Evolutionary conservation across 2,113 vertebrate genomes (phyloP), one percentile per base, ranked within the genome.

Genomic region (Anarhynchus alexandrinus): DNA sequence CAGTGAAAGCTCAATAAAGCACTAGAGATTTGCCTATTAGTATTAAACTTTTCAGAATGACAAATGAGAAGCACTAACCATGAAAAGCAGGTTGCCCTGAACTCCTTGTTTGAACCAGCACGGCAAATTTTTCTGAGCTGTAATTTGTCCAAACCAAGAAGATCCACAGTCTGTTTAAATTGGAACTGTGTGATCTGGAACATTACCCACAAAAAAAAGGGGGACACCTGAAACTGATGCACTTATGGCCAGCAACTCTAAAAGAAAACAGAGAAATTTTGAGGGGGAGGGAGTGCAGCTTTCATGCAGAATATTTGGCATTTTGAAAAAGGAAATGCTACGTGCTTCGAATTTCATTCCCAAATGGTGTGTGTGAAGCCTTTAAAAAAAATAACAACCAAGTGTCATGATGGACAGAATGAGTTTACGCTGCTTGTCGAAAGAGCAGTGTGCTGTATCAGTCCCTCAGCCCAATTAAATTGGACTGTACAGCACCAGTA

Each of bases 51-150:
- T 82, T 95, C 97, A 96, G 90, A 96, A 97, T 98, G 98, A 98
- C 97, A 98, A 98, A 98, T 97, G 97, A 98, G 97, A 95, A 96
- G 89, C 98, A 95, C 93, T 83, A 91, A 98, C 95, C 96, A 81
- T 97, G 98, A 98, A 96, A 94, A 94, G 78, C 69, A 89, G 52
- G 88, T 88, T 98, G 96, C 93, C 97, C 97, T 96, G 57, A 97
- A 93, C 79, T 94, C 61, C 76, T 57, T 77, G 42, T 87, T 43
- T 73, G 91, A 94, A 89, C 65, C 54, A 90, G 76, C 52, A 82
- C 19, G 69, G 96, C 86, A 70, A 8, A 62, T 81, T 93, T 93
- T 94, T 97, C 72, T 86, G 47, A 91, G 66, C 71, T 93, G 49
- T 61, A 55, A 51, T 86, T 93, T 93, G 65, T 91, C 80, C 80